A percentile compares a stretch with the other conserved stretches of the same genome.
phyloP scores from a whole-genome alignment of 2,888 invertebrate genomes.

The Craniophora ligustri region DNA sequence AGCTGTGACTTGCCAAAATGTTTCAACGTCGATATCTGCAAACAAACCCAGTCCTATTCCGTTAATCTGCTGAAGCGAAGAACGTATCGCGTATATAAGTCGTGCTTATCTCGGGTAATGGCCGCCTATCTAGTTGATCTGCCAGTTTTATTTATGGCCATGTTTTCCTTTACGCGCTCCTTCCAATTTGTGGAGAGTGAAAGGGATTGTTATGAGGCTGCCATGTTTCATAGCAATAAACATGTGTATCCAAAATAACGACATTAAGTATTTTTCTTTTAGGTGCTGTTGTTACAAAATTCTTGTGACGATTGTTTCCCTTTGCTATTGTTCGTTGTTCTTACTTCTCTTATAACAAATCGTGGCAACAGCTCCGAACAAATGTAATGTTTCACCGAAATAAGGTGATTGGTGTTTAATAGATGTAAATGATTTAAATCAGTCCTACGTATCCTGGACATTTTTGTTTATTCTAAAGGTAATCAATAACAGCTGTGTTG shows the following conservation, averaged over 20 bases:
- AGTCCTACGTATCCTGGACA: too few species aligned
- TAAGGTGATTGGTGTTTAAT: too few species aligned
- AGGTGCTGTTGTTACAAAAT: conserved; percentile 51
- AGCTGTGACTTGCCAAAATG: conserved; percentile 83
- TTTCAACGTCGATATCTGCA: conserved; percentile 85
- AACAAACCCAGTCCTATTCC: conserved; percentile 83
- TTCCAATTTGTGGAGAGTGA: conserved; percentile 89
- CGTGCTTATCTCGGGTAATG: conserved; percentile 86
- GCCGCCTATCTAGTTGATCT: conserved; percentile 88
- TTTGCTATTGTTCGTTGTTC: conserved; percentile 55
- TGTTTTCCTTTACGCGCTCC: conserved; percentile 88
- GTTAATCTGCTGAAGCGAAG: conserved; percentile 84
- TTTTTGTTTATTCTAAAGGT: too few species aligned
- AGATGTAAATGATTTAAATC: too few species aligned
- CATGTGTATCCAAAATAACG: conserved; percentile 87
- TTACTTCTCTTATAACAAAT: conserved; percentile 27
- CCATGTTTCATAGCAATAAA: conserved; percentile 88
- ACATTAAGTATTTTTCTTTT: conserved; percentile 81
- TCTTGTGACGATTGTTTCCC: conserved; percentile 73
- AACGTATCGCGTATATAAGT: conserved; percentile 85
- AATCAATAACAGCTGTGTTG: too few species aligned
- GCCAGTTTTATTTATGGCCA: conserved; percentile 87
- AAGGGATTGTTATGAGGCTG: conserved; percentile 87
- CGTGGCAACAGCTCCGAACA: conserved; percentile 20
- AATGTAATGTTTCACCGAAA: conserved; percentile 5